Evolutionary conservation across 2,888 invertebrate species (phyloP), one percentile per base, ranked within the genome.

Genomic region (Ornithoptera priamus): DNA sequence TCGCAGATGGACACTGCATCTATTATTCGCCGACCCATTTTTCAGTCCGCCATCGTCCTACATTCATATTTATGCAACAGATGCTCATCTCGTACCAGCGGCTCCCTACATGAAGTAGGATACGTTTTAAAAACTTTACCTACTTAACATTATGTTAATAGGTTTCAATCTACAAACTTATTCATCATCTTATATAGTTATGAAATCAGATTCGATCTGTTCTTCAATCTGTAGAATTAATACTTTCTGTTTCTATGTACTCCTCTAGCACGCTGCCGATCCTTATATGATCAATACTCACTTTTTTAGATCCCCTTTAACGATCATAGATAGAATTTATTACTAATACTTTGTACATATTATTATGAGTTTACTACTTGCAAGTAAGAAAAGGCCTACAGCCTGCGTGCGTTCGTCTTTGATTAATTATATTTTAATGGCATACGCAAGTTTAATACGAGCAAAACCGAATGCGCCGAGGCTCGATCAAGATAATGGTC

Each of bases 401-500:
- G 24, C 60, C 7, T 60, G 30, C 46, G 46, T 15, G 18, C 36
- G 60, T 60, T 30, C 20, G 20, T 39, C 39, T 50, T 22, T 17
- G 17, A 46, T 56, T 39, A 56, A 65, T 69, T 58, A 62, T 39
- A 17, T 42, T 65, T 61, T 53, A 53, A 61, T 66, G 46, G 53
- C 50, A n/a, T 18, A 61, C 60, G 65, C 66, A 61, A 50, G 63
- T 65, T 68, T 71, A 70, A 65, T 64, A 65, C 73, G 77, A 78
- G 74, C 77, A 78, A 78, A 71, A 78, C 77, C 71, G 76, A 80
- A 79, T 78, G 75, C 80, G 80, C 69, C 72, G 74, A 72, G 73
- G 73, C 71, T 42, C 69, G 72, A 76, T 81, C 80, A 81, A 87
- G 76, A 78, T 72, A 72, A 72, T 72, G 67, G 71, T 82, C 80